Evolutionary conservation across 2,797 vertebrate genomes (phyloP).

Genomic region (Cirrhinus molitorella): DNA sequence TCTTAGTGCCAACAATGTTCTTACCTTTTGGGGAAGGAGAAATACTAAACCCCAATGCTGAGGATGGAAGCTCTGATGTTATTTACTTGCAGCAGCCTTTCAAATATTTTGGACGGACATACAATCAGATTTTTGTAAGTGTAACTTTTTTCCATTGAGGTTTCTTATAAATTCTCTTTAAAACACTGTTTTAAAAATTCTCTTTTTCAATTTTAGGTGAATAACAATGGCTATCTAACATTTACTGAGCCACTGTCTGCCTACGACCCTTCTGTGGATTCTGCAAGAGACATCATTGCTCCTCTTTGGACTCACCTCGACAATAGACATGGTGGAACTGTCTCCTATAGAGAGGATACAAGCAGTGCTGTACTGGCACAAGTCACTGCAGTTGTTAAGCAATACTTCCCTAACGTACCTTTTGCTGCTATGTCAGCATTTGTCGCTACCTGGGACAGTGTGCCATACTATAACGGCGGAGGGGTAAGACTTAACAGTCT

Average conservation of each 20-base stretch:
- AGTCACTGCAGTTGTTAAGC: not conserved
- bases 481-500: slow-evolving; percentile 8
- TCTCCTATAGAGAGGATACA: slow-evolving; percentile 36
- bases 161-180: too few relatives aligned
- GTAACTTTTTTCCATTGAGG: too few relatives aligned
- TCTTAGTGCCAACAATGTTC: not conserved
- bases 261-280: too few relatives aligned
- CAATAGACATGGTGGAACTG: too few relatives aligned
- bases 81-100: not conserved
- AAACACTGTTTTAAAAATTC: too few relatives aligned
- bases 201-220: too few relatives aligned
- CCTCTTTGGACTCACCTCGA: too few relatives aligned
- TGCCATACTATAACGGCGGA: not conserved
- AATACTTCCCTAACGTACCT: not conserved
- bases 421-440: slow-evolving; percentile 37
- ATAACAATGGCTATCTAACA: too few relatives aligned
- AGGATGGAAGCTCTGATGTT: not conserved
- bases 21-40: not conserved
- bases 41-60: not conserved
- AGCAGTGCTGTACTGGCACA: not conserved
- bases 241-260: too few relatives aligned
- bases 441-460: slow-evolving; percentile 44
- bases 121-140: too few relatives aligned
- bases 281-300: too few relatives aligned
- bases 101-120: too few relatives aligned